These are phyloP conservation scores for Pelosia muscerda DNA, from an alignment of 2,888 invertebrate genomes.

Conservation along the genomic window DNA sequence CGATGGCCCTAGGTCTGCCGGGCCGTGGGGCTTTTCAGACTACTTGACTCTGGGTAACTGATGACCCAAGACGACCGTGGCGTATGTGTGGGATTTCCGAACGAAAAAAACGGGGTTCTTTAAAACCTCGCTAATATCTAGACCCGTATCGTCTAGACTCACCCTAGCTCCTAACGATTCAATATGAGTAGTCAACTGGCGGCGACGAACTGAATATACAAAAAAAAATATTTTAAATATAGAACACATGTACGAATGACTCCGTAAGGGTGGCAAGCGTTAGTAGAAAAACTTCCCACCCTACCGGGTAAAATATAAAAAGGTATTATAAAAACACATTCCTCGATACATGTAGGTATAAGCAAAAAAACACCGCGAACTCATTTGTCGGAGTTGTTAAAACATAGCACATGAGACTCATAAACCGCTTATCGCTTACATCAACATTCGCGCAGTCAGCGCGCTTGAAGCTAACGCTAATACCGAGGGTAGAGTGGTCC, in stretches of 20 bases:
- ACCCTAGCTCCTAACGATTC: too few relatives aligned
- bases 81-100: too few relatives aligned
- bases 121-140: too few relatives aligned
- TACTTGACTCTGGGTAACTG: too few relatives aligned
- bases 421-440: conserved; percentile 65
- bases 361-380: conserved; percentile 32
- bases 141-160: too few relatives aligned
- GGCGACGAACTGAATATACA: too few relatives aligned
- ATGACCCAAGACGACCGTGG: too few relatives aligned
- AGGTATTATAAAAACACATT: background rate
- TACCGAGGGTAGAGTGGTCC: conserved; percentile 1
- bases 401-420: conserved; percentile 48
- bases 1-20: too few relatives aligned
- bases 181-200: too few relatives aligned
- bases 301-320: background rate
- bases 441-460: conserved; percentile 60
- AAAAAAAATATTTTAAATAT: too few relatives aligned
- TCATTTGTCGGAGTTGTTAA: conserved; percentile 50
- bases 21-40: too few relatives aligned
- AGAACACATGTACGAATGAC: background rate
- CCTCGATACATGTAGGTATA: conserved; percentile 8
- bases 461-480: conserved; percentile 38
- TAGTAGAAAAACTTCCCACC: background rate
- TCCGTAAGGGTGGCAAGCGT: background rate
- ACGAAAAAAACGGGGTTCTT: too few relatives aligned